Base-by-base conservation (phyloP, 2,113 vertebrate species). In the Rhipidura dahli region DNA sequence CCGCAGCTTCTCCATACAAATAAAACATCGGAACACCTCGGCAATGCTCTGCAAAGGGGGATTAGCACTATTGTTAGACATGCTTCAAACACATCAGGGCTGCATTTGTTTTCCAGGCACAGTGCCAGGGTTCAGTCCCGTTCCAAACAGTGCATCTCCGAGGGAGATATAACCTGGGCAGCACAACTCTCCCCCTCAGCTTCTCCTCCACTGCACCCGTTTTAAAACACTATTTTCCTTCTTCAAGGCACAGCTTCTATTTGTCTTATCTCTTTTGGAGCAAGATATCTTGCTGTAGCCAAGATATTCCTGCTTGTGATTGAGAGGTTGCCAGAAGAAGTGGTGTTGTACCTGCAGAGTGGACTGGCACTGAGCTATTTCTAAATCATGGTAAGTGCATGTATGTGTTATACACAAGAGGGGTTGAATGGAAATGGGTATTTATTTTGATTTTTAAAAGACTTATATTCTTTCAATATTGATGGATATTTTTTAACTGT, bases 1-100 rank as follows among this genome's bases (percentile, higher is more conserved):
- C 39, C 99, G 98, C 98, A 99, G 97, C 75, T 99, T 99, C 98
- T 99, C 99, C 99, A 99, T 99, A 95, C 99, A 99, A 98, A 99
- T 99, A 94, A 99, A 99, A 97, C 99, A 99, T 96, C 99, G 98
- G 96, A 99, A 99, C 86, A 99, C 99, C 90, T 99, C 99, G 7
- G 99, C 99, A 93, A 99, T 99, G 95, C 99, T 99, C 99, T 99
- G 97, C 88, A 94, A 44, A 95, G 94, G 70, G 64, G 92, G 75
- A 94, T 92, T 61, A 87, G 6, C 7, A 1, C 83, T 2, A 57
- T 51, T 77, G 95, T 93, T 57, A 96, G 42, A n/a, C 64, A 10
- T 0, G 51, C 37, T 54, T 69, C 68, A n/a, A 44, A 44, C 47
- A 12, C 30, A 70, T 4, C 75, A 53, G 39, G 60, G 40, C 6